Evolutionary conservation across 2,888 invertebrate genomes (phyloP), one percentile per base, ranked within the genome.

Genomic region (Lasioglossum villosulum): DNA sequence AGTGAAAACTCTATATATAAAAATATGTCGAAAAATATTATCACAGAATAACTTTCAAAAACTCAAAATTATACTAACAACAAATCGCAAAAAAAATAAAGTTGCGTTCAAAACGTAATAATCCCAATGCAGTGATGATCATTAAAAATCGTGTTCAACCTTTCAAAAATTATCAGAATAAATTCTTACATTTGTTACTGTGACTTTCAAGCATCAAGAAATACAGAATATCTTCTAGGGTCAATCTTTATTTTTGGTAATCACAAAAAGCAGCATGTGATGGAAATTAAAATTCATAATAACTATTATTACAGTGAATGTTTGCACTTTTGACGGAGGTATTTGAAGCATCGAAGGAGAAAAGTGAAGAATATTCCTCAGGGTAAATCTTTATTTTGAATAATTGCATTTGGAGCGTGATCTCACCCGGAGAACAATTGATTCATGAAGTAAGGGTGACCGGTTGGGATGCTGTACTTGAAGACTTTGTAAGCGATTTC

Each of bases 401-500:
- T 39, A n/a, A 70, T 39, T 70, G 70, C n/a, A n/a, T 39, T 39
- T n/a, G 2, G 19, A 70, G 23, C 39, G 37, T 66, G 42, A 68
- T 89, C 95, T 94, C 92, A 96, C 95, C 96, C 96, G n/a, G 96
- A 96, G 93, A 96, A 96, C 23, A 96, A 94, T 89, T 96, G 96
- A 93, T 96, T 96, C 86, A 96, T 95, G 91, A 96, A 96, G 92
- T 96, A 95, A 0, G 96, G 96, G 94, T 96, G 96, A 19, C 96
- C 96, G 19, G 96, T 96, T 93, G 96, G 96, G 14, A 96, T 96
- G 90, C 96, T 96, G 93, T 95, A 96, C 80, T 95, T 95, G 59
- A 96, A 95, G 42, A 96, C 95, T 83, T 96, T 95, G 81, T 95
- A 94, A 82, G 96, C 94, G 3, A 95, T 87, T 30, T 93, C 91